Evolutionary conservation across 2,888 invertebrate species (phyloP).

Genomic region (Sialis fuliginosa): DNA sequence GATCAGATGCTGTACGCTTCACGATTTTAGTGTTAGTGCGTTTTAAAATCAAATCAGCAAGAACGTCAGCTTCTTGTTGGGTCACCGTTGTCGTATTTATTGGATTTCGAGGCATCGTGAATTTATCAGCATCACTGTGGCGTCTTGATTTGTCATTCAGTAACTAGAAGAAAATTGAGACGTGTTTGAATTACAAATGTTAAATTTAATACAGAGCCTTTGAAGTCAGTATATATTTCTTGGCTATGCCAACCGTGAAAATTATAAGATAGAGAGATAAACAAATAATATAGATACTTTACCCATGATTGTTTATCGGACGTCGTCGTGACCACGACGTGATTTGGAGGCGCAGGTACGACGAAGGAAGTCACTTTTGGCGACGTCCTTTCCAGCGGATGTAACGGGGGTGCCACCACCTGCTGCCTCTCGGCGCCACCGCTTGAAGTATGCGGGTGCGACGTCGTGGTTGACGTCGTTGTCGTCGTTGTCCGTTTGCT

Average conservation of each 20-base stretch:
- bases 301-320: conserved; percentile 11
- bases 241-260: too few species aligned
- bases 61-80: conserved; percentile 54
- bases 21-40: conserved; percentile 44
- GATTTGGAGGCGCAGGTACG: conserved; percentile 33
- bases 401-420: conserved; percentile 23
- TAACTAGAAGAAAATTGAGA: too few species aligned
- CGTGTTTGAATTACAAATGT: too few species aligned
- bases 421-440: conserved; percentile 17
- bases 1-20: conserved; percentile 56
- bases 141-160: conserved; percentile 29
- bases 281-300: too few species aligned
- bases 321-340: conserved; percentile 17
- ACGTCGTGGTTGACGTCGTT: conserved; percentile 7
- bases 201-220: too few species aligned
- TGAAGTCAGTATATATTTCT: too few species aligned
- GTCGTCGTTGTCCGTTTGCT: conserved; percentile 55
- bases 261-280: too few species aligned
- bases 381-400: conserved; percentile 26
- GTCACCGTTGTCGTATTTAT: conserved; percentile 26
- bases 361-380: conserved; percentile 31
- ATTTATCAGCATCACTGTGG: conserved; percentile 38
- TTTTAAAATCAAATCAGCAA: conserved; percentile 60
- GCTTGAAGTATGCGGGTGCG: conserved; percentile 9
- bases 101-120: conserved; percentile 26